phyloP scores from a whole-genome alignment of 2,797 vertebrate species.

The Margarornis squamiger region DNA sequence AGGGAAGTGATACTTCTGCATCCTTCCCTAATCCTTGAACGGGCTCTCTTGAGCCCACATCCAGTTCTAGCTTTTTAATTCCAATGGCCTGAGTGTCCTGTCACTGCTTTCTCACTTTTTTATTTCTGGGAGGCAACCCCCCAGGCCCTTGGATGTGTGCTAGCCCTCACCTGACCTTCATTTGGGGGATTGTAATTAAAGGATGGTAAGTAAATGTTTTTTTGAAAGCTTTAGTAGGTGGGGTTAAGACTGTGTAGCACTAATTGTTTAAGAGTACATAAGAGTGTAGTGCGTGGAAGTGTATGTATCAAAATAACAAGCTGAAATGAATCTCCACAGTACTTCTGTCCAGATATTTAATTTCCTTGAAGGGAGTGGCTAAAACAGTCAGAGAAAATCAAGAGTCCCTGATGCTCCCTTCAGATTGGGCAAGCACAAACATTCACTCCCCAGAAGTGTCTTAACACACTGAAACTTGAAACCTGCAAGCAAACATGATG shows the following conservation, averaged over 20 bases:
- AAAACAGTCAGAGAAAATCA: not conserved
- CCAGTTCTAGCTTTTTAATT: not conserved
- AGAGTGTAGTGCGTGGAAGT: not conserved
- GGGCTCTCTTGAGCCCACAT: not conserved
- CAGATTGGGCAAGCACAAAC: not conserved
- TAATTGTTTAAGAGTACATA: not conserved
- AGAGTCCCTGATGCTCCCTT: not conserved
- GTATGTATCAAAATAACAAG: not conserved
- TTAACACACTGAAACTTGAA: not conserved
- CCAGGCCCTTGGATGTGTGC: not conserved
- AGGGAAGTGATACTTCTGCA: not conserved
- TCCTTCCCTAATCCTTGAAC: not conserved
- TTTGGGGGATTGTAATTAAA: not conserved
- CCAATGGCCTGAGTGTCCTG: not conserved
- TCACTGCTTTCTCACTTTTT: not conserved
- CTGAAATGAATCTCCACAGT: not conserved
- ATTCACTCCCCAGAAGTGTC: not conserved
- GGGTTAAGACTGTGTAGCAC: not conserved
- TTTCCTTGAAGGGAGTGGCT: not conserved
- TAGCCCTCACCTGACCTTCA: not conserved
- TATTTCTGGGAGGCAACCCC: not conserved
- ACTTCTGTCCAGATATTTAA: not conserved
- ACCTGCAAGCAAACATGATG: not conserved
- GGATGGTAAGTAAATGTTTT: not conserved
- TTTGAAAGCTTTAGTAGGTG: not conserved